phyloP scores from a whole-genome alignment of 2,888 invertebrate species.

The Tridacna gigas region DNA sequence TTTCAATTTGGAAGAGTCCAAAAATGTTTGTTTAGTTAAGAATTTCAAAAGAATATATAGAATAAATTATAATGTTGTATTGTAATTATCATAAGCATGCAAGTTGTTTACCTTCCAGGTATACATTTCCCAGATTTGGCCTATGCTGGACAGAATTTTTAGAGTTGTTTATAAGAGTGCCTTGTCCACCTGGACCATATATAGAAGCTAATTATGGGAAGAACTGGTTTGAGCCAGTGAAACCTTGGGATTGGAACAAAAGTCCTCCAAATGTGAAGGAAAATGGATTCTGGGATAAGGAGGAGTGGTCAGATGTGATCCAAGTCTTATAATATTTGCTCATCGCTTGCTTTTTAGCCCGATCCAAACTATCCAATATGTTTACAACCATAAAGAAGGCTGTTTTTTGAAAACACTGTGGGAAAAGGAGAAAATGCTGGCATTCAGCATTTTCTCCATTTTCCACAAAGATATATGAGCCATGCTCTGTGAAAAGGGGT shows the following conservation, averaged over 20 bases:
- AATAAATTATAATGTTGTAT: background rate
- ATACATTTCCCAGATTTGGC: constrained; percentile 86
- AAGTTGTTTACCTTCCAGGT: constrained; percentile 80
- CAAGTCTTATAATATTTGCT: constrained; percentile 76
- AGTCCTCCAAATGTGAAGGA: constrained; percentile 86
- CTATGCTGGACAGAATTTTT: constrained; percentile 87
- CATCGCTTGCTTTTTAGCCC: too few species aligned
- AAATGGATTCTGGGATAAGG: constrained; percentile 86
- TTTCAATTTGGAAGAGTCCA: too few species aligned
- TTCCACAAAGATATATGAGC: too few species aligned
- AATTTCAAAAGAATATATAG: background rate
- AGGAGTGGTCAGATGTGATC: constrained; percentile 85
- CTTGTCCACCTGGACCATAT: constrained; percentile 86
- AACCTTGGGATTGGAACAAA: constrained; percentile 87
- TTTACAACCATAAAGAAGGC: too few species aligned
- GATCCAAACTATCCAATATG: too few species aligned
- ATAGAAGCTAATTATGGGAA: constrained; percentile 87
- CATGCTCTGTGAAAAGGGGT: too few species aligned
- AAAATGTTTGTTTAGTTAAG: too few species aligned
- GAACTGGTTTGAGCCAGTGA: constrained; percentile 86
- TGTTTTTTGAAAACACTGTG: too few species aligned
- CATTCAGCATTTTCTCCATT: too few species aligned
- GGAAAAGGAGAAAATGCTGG: too few species aligned
- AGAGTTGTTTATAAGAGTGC: constrained; percentile 86
- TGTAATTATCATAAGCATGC: background rate